Percentiles rank a stretch among this genome's conserved stretches.
Conservation (phyloP, 2,888 invertebrate species). For the Cyrtodaria siliqua region DNA sequence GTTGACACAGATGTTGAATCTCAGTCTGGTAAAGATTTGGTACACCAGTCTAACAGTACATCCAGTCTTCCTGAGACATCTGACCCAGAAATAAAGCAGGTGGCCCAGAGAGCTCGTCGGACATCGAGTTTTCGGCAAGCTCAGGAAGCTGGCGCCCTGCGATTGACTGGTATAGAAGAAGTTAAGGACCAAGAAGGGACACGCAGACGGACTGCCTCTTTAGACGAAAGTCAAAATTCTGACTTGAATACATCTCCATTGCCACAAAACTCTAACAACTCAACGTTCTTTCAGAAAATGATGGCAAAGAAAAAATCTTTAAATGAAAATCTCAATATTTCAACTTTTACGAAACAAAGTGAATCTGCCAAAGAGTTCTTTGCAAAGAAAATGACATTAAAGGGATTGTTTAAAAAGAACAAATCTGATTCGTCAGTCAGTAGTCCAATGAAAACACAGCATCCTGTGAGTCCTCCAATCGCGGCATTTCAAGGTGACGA, state of each 20-base stretch:
- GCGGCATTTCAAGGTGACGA: constrained; percentile 67
- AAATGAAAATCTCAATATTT: constrained; percentile 60
- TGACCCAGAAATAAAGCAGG: constrained; percentile 51
- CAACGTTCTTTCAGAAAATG: constrained; percentile 75
- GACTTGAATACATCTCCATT: constrained; percentile 24
- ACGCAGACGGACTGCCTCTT: constrained; percentile 28
- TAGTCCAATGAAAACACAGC: constrained; percentile 47
- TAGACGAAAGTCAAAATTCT: constrained; percentile 36
- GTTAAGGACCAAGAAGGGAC: constrained; percentile 36
- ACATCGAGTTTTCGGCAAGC: constrained; percentile 72
- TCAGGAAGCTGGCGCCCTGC: constrained; percentile 56
- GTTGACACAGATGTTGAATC: constrained; percentile 41
- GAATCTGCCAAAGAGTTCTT: constrained; percentile 66
- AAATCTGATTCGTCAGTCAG: constrained; percentile 58
- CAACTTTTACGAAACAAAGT: constrained; percentile 53
- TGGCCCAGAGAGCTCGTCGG: constrained; percentile 51
- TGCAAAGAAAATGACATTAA: constrained; percentile 66
- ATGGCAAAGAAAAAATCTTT: constrained; percentile 72
- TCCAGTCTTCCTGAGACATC: constrained; percentile 62
- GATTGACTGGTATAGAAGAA: constrained; percentile 50
- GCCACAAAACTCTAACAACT: constrained; percentile 59
- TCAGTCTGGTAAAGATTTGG: neutral
- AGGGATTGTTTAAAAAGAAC: constrained; percentile 65
- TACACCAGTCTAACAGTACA: constrained; percentile 43
- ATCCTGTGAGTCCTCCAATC: constrained; percentile 64